These are phyloP conservation scores for Rhea americana DNA, from an alignment of 2,113 vertebrate species.

Conservation along the genomic window DNA sequence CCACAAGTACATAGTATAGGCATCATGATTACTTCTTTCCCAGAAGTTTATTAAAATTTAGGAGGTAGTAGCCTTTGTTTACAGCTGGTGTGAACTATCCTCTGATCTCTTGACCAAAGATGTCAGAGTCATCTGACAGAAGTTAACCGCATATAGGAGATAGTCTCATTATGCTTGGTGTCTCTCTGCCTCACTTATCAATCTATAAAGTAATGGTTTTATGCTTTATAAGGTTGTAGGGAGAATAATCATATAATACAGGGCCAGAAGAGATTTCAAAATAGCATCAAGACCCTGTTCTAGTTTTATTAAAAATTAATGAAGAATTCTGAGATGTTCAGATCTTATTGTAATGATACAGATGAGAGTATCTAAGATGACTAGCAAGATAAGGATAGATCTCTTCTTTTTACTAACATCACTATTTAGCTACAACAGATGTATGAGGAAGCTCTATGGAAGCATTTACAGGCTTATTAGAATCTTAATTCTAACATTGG, in stretches of 20 bases:
- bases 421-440: not conserved
- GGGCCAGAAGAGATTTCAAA: not conserved
- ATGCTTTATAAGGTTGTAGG: not conserved
- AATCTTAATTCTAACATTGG: not conserved
- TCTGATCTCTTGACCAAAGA: not conserved
- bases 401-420: not conserved
- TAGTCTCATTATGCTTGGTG: not conserved
- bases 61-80: not conserved
- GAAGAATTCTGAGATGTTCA: not conserved
- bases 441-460: not conserved
- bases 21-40: not conserved
- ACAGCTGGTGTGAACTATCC: not conserved
- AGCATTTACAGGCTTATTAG: not conserved
- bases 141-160: not conserved
- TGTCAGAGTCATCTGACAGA: not conserved
- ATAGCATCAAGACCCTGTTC: not conserved
- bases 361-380: not conserved
- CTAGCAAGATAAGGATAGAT: not conserved
- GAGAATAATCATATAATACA: not conserved
- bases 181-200: not conserved
- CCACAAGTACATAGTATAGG: no score
- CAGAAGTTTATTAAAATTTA: not conserved
- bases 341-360: not conserved
- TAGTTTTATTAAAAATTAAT: not conserved
- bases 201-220: not conserved